phyloP scores from a whole-genome alignment of 2,888 invertebrate species.

The Gryllus longicercus region DNA sequence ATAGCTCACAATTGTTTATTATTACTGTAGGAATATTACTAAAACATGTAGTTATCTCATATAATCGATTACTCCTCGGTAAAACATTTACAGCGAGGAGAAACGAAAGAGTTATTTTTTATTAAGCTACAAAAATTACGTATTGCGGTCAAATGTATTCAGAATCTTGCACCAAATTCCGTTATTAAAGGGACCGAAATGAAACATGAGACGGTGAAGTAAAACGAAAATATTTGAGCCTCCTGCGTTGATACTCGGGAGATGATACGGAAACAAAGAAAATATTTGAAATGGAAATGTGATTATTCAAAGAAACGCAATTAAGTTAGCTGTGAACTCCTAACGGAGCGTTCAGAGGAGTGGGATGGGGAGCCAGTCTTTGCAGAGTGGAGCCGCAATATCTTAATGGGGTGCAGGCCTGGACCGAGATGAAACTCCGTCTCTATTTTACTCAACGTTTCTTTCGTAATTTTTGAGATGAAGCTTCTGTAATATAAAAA shows the following conservation, averaged over 20 bases:
- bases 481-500: neutral
- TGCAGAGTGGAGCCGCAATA: neutral
- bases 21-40: too few relatives aligned
- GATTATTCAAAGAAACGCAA: conserved; percentile 7
- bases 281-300: conserved; percentile 17
- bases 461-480: conserved; percentile 4
- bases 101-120: too few relatives aligned
- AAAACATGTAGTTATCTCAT: too few relatives aligned
- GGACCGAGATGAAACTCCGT: neutral
- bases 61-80: too few relatives aligned
- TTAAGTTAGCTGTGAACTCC: conserved; percentile 17
- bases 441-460: conserved; percentile 5
- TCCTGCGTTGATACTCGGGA: neutral
- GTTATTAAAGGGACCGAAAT: neutral
- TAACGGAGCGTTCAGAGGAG: neutral
- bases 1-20: too few relatives aligned
- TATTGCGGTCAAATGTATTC: too few relatives aligned
- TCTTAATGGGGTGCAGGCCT: neutral
- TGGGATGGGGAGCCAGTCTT: neutral
- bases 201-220: neutral
- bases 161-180: too few relatives aligned
- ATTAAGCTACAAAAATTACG: too few relatives aligned
- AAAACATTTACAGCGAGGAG: too few relatives aligned
- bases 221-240: conserved; percentile 6
- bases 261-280: conserved; percentile 17